A percentile compares a stretch with the other conserved stretches of the same genome.
Evolutionary conservation across 37 sponge, comb jelly and placozoan species (phyloP).

Genomic region (Agelas oroides): DNA sequence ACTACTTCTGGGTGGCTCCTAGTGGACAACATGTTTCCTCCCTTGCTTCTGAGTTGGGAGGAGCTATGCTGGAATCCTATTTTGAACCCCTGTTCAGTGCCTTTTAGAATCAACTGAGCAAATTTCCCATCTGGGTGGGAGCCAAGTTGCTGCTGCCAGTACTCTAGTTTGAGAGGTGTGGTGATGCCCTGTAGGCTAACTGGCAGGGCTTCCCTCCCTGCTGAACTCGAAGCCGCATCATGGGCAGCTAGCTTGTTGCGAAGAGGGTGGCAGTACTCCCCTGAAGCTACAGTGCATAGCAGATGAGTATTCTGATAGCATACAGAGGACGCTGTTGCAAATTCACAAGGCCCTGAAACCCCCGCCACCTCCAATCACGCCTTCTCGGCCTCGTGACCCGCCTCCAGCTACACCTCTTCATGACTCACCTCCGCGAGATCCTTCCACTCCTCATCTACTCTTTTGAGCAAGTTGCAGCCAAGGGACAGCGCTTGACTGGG

Average conservation of each 20-base stretch:
- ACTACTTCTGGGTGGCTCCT: constrained; percentile 5
- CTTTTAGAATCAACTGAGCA: not conserved
- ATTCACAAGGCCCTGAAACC: no score
- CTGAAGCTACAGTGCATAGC: no score
- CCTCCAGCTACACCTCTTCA: no score
- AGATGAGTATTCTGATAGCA: no score
- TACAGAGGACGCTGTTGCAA: no score
- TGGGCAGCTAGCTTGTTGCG: no score
- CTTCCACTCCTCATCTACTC: no score
- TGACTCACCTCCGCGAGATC: no score
- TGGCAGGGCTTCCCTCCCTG: not conserved
- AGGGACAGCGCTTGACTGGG: not conserved
- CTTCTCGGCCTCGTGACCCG: no score
- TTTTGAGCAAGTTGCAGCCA: no score
- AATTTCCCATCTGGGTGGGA: not conserved
- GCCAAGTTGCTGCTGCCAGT: not conserved
- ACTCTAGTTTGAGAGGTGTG: not conserved
- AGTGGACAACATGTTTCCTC: constrained; percentile 2
- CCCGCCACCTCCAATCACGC: no score
- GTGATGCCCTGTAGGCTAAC: not conserved
- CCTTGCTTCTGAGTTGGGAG: not conserved
- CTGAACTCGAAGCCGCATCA: not conserved
- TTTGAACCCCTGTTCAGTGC: not conserved
- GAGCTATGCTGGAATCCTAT: not conserved
- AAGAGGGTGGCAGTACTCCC: no score